phyloP scores from a whole-genome alignment of 2,888 invertebrate species.

The Pseudococcus longispinus region DNA sequence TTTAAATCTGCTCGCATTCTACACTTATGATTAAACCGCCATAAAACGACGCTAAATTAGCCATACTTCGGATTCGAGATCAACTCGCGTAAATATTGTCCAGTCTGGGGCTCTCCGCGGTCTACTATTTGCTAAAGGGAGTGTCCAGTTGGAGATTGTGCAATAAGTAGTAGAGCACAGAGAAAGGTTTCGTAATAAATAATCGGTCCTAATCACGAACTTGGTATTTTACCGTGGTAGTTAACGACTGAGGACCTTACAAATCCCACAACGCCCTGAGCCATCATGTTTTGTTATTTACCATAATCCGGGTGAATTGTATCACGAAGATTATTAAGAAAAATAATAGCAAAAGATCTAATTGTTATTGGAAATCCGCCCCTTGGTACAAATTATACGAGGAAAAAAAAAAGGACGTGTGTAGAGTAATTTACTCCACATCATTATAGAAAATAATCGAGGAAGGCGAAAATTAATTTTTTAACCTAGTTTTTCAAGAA shows the following conservation, averaged over 20 bases:
- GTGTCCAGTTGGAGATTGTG: background rate
- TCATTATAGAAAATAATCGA: background rate
- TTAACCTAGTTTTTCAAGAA: background rate
- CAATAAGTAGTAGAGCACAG: background rate
- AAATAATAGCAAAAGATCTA: background rate
- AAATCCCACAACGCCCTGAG: background rate
- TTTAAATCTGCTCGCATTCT: background rate
- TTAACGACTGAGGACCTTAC: conserved; percentile 10
- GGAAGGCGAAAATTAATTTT: background rate
- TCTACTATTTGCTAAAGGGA: background rate
- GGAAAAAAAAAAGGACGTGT: background rate
- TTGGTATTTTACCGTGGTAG: conserved; percentile 1
- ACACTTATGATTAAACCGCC: background rate
- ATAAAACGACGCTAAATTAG: background rate
- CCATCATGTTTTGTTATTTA: conserved; percentile 18
- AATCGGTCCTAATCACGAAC: conserved; percentile 13
- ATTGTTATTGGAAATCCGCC: background rate
- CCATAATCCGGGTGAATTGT: background rate
- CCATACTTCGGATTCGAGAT: background rate
- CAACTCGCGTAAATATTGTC: background rate
- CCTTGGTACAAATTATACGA: background rate
- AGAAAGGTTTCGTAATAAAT: conserved; percentile 9
- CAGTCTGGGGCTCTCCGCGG: background rate
- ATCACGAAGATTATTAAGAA: background rate
- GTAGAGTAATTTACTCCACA: background rate